Evolutionary conservation across 2,797 vertebrate genomes (phyloP).

Genomic region (Eulemur mongoz): DNA sequence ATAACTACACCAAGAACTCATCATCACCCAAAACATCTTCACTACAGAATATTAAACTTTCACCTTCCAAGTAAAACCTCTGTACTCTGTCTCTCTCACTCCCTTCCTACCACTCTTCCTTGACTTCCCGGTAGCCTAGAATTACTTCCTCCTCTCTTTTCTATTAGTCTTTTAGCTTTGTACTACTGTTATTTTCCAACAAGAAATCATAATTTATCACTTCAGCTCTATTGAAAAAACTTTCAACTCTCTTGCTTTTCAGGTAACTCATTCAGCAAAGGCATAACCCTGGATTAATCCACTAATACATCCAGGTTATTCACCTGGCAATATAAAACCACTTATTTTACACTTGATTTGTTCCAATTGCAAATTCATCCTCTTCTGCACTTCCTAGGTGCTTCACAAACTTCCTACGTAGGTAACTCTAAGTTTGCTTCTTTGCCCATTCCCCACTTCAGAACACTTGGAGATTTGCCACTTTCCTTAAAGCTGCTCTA

Average conservation of each 20-base stretch:
- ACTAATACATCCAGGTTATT: neutral
- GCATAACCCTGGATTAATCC: neutral
- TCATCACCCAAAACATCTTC: neutral
- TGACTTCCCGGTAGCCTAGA: neutral
- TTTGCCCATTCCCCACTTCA: neutral
- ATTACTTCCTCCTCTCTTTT: neutral
- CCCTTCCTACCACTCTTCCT: neutral
- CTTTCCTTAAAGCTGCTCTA: neutral
- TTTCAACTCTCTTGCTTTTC: neutral
- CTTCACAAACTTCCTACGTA: neutral
- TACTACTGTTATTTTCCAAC: neutral
- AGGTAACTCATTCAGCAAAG: neutral
- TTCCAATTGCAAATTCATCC: neutral
- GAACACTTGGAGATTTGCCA: neutral
- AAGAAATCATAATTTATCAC: neutral
- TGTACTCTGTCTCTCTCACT: neutral
- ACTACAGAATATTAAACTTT: neutral
- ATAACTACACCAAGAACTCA: neutral
- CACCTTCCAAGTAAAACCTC: neutral
- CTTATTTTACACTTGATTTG: neutral
- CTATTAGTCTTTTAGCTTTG: neutral
- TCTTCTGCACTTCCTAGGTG: neutral
- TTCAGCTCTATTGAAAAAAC: neutral
- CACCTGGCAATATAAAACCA: neutral
- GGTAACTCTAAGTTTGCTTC: neutral